Percentiles rank a stretch among this genome's conserved stretches.
Evolutionary conservation across 2,113 vertebrate species (phyloP).

Genomic region (Tursiops truncatus): DNA sequence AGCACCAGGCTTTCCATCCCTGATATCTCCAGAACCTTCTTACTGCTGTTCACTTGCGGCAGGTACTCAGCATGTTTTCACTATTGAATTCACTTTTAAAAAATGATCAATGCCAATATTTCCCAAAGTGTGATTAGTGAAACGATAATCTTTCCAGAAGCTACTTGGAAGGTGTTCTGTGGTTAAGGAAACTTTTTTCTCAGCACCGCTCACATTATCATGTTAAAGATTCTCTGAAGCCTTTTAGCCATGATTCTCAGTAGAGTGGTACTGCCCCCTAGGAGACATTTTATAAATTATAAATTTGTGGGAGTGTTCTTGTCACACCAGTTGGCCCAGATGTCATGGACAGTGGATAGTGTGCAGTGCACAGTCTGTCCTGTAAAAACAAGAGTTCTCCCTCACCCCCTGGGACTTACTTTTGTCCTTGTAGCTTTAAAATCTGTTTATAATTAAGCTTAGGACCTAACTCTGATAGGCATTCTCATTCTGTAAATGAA

Average conservation of each 20-base stretch:
- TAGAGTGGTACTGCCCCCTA: neutral
- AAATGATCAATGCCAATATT: neutral
- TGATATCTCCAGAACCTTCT: neutral
- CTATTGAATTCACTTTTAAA: neutral
- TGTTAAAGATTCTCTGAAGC: neutral
- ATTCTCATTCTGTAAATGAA: neutral
- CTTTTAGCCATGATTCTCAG: neutral
- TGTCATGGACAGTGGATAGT: neutral
- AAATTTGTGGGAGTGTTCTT: neutral
- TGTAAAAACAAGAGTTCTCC: neutral
- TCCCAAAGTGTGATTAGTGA: neutral
- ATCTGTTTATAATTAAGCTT: neutral
- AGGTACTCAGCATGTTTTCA: neutral
- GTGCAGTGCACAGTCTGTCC: neutral
- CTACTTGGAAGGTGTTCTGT: neutral
- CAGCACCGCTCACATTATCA: neutral
- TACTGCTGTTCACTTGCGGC: neutral
- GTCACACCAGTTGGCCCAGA: neutral
- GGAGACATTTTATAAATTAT: neutral
- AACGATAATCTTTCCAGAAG: neutral
- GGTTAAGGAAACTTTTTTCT: neutral
- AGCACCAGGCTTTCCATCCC: neutral
- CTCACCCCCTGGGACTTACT: neutral
- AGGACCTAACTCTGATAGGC: neutral
- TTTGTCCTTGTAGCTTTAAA: neutral